These are phyloP conservation scores for Euplexia lucipara DNA, from an alignment of 2,888 invertebrate genomes.

Conservation along the genomic window DNA sequence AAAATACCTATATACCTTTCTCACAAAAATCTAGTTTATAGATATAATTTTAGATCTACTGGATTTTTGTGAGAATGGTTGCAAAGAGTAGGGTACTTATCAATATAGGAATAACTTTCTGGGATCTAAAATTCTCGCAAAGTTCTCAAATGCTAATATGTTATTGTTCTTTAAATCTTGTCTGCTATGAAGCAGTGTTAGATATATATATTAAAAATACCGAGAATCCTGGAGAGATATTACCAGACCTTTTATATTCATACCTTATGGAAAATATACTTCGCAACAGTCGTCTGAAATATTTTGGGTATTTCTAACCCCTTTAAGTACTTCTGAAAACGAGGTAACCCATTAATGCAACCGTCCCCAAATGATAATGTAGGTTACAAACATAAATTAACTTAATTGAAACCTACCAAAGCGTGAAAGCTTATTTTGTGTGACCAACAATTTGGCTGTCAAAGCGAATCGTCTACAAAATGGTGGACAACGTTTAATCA, in stretches of 20 bases:
- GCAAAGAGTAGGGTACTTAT: no score
- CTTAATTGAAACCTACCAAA: constrained; percentile 49
- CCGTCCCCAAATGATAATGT: constrained; percentile 41
- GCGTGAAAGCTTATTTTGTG: constrained; percentile 43
- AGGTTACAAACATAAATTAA: constrained; percentile 48
- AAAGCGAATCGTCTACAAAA: constrained; percentile 62
- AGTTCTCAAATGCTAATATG: no score
- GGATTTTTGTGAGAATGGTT: no score
- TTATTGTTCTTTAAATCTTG: no score
- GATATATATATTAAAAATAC: no score
- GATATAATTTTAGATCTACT: no score
- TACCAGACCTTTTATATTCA: not conserved
- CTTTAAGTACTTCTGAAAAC: constrained; percentile 41
- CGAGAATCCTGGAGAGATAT: not conserved
- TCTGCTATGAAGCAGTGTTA: no score
- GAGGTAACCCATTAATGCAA: constrained; percentile 38
- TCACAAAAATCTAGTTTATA: no score
- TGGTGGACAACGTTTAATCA: constrained; percentile 55
- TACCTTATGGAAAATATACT: not conserved
- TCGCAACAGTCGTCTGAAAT: constrained; percentile 3
- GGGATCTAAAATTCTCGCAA: no score
- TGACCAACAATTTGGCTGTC: constrained; percentile 46
- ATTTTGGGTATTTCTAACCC: constrained; percentile 4
- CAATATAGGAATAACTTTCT: no score
- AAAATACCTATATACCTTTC: no score